Conservation (phyloP, 2,888 invertebrate genomes). For the Fabriciana adippe region DNA sequence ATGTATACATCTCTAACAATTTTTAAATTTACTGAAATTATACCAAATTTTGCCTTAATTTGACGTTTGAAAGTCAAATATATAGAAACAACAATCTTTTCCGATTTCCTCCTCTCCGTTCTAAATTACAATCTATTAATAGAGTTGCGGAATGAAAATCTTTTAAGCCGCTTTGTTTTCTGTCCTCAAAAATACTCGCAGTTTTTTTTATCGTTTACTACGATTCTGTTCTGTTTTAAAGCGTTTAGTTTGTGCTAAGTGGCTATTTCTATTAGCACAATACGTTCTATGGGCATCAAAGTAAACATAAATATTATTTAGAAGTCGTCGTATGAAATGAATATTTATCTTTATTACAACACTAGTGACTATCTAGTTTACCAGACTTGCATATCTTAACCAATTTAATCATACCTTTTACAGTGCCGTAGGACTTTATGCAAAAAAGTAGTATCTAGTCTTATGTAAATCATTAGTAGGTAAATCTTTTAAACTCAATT, state of each 20-base stretch:
- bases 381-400: constrained; percentile 39
- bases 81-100: background rate
- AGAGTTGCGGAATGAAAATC: background rate
- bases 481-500: constrained; percentile 37
- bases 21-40: too few relatives aligned
- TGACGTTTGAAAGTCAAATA: too few relatives aligned
- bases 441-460: constrained; percentile 40
- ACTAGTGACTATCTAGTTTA: constrained; percentile 35
- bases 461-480: constrained; percentile 43
- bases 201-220: background rate
- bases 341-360: constrained; percentile 38
- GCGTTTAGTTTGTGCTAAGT: background rate
- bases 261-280: background rate
- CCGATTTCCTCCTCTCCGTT: background rate
- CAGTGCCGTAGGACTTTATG: constrained; percentile 38
- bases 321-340: constrained; percentile 25
- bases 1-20: too few relatives aligned
- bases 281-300: background rate
- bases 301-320: background rate
- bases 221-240: background rate
- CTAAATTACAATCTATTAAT: constrained; percentile 5
- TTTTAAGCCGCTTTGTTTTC: background rate
- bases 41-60: too few relatives aligned
- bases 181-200: background rate
- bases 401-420: constrained; percentile 40